phyloP scores from a whole-genome alignment of 2,797 vertebrate genomes.

The Chaenodraco wilsoni region DNA sequence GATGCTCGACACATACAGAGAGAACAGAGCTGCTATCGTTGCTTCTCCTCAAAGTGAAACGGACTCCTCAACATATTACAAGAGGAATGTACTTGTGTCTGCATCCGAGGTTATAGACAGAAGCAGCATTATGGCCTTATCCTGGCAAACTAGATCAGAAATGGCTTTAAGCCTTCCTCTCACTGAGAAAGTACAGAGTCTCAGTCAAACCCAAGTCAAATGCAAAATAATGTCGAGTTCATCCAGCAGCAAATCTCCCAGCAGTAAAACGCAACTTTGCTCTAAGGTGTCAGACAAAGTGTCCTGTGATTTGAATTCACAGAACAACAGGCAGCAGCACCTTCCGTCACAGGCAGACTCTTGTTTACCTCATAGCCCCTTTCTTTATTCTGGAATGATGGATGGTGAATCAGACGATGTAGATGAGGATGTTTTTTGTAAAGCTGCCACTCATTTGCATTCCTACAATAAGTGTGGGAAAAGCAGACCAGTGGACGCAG shows the following conservation, averaged over 20 bases:
- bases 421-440: slow-evolving; percentile 63
- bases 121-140: slow-evolving; percentile 59
- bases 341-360: slow-evolving; percentile 72
- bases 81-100: slow-evolving; percentile 72
- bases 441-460: slow-evolving; percentile 64
- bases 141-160: slow-evolving; percentile 76
- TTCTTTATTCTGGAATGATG: slow-evolving; percentile 52
- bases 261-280: slow-evolving; percentile 40
- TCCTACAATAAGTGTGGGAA: slow-evolving; percentile 66
- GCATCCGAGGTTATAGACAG: slow-evolving; percentile 62
- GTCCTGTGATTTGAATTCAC: slow-evolving; percentile 55
- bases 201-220: slow-evolving; percentile 57
- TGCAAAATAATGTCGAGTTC: slow-evolving; percentile 48
- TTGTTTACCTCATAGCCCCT: slow-evolving; percentile 60
- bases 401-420: slow-evolving; percentile 60
- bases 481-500: slow-evolving; percentile 78
- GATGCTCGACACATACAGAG: slow-evolving; percentile 76
- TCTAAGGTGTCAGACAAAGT: slow-evolving; percentile 29
- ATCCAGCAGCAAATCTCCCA: slow-evolving; percentile 38
- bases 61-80: slow-evolving; percentile 63
- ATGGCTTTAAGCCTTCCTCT: slow-evolving; percentile 64
- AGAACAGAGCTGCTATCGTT: slow-evolving; percentile 69
- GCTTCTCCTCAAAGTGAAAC: slow-evolving; percentile 72
- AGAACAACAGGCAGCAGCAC: slow-evolving; percentile 69
- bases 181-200: slow-evolving; percentile 49